Evolutionary conservation across 2,797 vertebrate species (phyloP), one percentile per base, ranked within the genome.

Genomic region (Holocentrus rufus): DNA sequence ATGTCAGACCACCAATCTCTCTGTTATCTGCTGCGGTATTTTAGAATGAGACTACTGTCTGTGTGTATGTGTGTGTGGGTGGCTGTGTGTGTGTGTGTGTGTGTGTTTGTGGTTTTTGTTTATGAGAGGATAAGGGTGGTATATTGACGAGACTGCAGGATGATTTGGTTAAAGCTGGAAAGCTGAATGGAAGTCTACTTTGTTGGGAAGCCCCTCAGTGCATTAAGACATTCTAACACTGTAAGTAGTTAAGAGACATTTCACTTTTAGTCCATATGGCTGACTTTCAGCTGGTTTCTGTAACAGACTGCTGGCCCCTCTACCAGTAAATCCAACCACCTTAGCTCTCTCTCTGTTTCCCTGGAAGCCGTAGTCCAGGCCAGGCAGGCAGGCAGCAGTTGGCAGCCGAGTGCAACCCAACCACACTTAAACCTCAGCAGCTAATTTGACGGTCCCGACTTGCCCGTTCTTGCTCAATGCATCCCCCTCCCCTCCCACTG

Each of bases 401-500:
- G 77, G 66, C 78, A 87, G 74, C 82, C 57, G 57, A 68, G 42
- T 79, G 77, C 60, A 82, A 85, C 71, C 63, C 66, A 72, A 76
- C 83, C 77, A 76, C 83, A 84, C 65, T 72, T 72, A 76, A 78
- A 81, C 75, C 81, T 65, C 65, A 66, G 80, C 77, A 72, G 85
- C 86, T 89, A 86, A 89, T 90, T 87, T 79, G 65, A 88, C 72
- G 67, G 76, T 50, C 65, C 46, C 30, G 63, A 83, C 88, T n/a
- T 90, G 90, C 69, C 80, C 72, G 39, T 68, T 85, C 90, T 84
- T 81, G 89, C 80, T 82, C 63, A 69, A 27, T 64, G 71, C 78
- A 88, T 83, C 74, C 81, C 72, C 77, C 77, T 72, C 68, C 54
- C 67, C 62, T 27, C 76, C 63, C 66, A 85, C 67, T 71, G 77